Base-by-base conservation (phyloP, 2,113 vertebrate species). In the Chiloscyllium plagiosum region DNA sequence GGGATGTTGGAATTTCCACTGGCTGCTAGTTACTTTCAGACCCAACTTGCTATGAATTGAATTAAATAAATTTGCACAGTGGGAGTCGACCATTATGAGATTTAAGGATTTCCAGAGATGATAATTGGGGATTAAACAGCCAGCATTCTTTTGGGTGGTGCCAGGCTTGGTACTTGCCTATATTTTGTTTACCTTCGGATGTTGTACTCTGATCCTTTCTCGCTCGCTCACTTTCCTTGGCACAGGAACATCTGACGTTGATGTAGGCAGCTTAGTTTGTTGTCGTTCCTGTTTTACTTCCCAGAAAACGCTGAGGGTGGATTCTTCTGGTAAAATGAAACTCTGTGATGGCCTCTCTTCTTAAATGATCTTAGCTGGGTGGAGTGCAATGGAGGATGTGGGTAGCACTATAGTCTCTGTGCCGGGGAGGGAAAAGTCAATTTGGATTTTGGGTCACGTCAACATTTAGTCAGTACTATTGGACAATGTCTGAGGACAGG, bases 1-100 rank as follows among this genome's bases (percentile, higher is more conserved):
- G 61, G 89, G 89, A 93, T 66, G 33, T 93, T 93, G 89, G 20
- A 66, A 93, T 66, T 93, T 93, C 89, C 33, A 93, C 22, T 93
- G 61, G 61, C 61, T 66, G 29, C 89, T 37, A 15, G 33, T 93
- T 66, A 33, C 33, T 37, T 93, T 93, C 89, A 37, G 61, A 37
- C 6, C n/a, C 37, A 42, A 93, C 61, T 66, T 37, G 89, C 89
- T 93, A 33, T 22, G 61, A 93, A 66, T 15, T 22, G n/a, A 7
- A 37, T 92, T 92, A 37, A 92, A 7, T 93, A 68, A 10, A 37
- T 93, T 93, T 93, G n/a, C 61, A 37, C 65, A n/a, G 61, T 12
- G 5, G 61, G 89, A 68, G 2, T n/a, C 17, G 61, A 33, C 89
- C 22, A 29, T 61, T 33, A 90, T 66, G 7, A 17, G 89, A 93